These are phyloP conservation scores for Synergus laeviventris DNA, from an alignment of 2,888 invertebrate species.

Conservation along the genomic window DNA sequence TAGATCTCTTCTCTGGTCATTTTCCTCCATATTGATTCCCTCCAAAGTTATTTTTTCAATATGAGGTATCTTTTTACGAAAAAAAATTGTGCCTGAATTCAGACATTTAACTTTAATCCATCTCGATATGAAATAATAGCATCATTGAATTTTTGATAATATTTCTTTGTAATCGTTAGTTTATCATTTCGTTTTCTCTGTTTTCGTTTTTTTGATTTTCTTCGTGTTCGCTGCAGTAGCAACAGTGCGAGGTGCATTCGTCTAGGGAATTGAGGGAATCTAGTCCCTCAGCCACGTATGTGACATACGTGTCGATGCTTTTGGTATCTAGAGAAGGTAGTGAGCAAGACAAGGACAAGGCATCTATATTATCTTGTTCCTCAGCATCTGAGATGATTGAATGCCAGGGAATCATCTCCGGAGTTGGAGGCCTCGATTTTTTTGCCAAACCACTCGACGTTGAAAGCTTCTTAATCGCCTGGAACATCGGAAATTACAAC, in stretches of 20 bases:
- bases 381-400: constrained; percentile 60
- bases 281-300: constrained; percentile 66
- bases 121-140: neutral
- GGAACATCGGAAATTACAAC: constrained; percentile 32
- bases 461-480: constrained; percentile 72
- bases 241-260: constrained; percentile 66
- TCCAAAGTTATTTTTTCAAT: too few relatives aligned
- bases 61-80: neutral
- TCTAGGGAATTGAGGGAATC: constrained; percentile 49
- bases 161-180: constrained; percentile 58
- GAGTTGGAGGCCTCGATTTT: constrained; percentile 55
- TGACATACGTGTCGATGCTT: constrained; percentile 72
- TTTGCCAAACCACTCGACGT: constrained; percentile 64
- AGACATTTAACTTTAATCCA: neutral
- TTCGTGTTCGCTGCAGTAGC: constrained; percentile 70
- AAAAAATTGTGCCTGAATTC: neutral
- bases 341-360: constrained; percentile 67
- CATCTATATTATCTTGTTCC: constrained; percentile 53
- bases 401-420: constrained; percentile 48
- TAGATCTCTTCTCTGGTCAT: neutral
- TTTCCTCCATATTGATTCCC: too few relatives aligned
- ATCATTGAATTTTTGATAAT: neutral
- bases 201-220: constrained; percentile 74
- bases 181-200: constrained; percentile 73
- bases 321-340: constrained; percentile 68